Evolutionary conservation across 2,888 invertebrate species (phyloP), one percentile per base, ranked within the genome.

Genomic region (Scaptomyza polygonia): DNA sequence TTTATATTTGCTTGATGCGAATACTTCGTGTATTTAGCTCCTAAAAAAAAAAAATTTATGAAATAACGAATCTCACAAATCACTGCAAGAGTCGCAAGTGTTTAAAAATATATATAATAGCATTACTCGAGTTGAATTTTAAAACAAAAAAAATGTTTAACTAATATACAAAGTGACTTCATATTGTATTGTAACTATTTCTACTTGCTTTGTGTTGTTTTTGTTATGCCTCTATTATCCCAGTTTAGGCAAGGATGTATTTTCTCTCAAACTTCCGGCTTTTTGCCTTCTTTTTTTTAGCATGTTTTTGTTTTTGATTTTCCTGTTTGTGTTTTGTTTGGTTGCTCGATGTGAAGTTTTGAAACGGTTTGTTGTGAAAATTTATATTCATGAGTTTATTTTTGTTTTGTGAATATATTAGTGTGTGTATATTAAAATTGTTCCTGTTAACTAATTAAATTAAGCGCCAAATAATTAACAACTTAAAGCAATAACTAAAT

Each of bases 1-100:
- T 69, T 69, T 70, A 39, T 72, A 77, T 79, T 83, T 79, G 53
- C 69, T 77, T 72, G 67, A 59, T 79, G 80, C 74, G 45, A 69
- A 86, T 51, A 59, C 67, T 74, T 81, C 79, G 85, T 61, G 67
- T 64, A 62, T 47, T 52, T 48, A 57, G 34, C 18, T 59, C n/a
- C 39, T 11, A 29, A 25, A 48, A 48, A 43, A 21, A 32, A 7
- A 21, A 21, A 21, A 21, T 21, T 1, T 3, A 21, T 1, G 21
- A 12, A 25, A 45, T 40, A 14, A 29, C 16, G 27, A 30, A 43
- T 51, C 18, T 49, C 8, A 11, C 39, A 34, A 54, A 55, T 55
- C 43, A 48, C 12, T 36, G 39, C 54, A 58, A 40, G 49, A 66
- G 48, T 55, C 21, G 11, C 5, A 9, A 29, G 0, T 5, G 12